phyloP scores from a whole-genome alignment of 2,888 invertebrate genomes.

The Tethea ocularis region DNA sequence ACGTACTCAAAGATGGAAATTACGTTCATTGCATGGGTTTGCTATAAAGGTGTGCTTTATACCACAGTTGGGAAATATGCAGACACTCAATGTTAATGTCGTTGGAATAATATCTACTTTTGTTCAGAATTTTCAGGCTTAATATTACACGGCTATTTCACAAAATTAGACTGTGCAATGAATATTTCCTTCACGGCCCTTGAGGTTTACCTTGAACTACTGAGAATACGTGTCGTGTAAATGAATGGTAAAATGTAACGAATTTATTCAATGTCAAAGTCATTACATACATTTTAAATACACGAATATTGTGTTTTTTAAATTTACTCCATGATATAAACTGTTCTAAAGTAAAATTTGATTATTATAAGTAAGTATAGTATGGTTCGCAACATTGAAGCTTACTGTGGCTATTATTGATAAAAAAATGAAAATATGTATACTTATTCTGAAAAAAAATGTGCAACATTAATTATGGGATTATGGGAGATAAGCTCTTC shows the following conservation, averaged over 20 bases:
- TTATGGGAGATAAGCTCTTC: too few relatives aligned
- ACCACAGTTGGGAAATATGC: not conserved
- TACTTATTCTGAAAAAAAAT: too few relatives aligned
- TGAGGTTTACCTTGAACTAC: not conserved
- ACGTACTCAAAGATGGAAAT: slow-evolving; percentile 24
- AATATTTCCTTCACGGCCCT: not conserved
- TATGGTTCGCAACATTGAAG: too few relatives aligned
- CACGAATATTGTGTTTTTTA: not conserved
- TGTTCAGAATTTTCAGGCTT: not conserved
- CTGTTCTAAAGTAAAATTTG: not conserved
- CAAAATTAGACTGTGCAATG: not conserved
- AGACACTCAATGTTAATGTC: not conserved
- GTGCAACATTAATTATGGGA: too few relatives aligned
- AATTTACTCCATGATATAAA: not conserved
- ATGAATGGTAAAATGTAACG: not conserved
- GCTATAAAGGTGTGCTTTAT: slow-evolving; percentile 28
- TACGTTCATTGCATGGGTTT: slow-evolving; percentile 41
- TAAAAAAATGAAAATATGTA: too few relatives aligned
- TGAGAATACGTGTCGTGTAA: not conserved
- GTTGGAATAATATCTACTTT: not conserved
- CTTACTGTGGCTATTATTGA: too few relatives aligned
- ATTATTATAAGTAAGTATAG: too few relatives aligned
- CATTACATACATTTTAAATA: not conserved
- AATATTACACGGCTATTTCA: not conserved
- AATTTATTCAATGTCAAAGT: not conserved